Percentiles rank a stretch among this genome's conserved stretches.
Conservation (phyloP, 2,797 vertebrate species). For the Chelon labrosus region DNA sequence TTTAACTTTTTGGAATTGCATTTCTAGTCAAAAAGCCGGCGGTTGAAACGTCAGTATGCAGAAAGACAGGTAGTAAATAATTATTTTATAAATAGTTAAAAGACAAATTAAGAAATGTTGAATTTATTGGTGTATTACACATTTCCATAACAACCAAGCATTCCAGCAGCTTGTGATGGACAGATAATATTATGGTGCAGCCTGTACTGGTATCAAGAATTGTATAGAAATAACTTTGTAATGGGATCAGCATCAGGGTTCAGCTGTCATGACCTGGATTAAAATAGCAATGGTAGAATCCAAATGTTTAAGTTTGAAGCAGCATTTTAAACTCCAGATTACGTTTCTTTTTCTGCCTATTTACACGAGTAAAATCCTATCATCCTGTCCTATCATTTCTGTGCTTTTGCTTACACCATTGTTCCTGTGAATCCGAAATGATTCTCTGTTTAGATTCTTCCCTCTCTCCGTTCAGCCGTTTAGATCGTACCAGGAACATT, state of each 20-base stretch:
- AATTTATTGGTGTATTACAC: too few species aligned
- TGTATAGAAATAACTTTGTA: too few species aligned
- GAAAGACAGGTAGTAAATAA: neutral
- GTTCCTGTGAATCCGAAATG: conserved; percentile 8
- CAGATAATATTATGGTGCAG: too few species aligned
- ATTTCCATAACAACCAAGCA: too few species aligned
- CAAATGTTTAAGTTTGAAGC: neutral
- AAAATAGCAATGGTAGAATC: too few species aligned
- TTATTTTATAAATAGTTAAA: neutral
- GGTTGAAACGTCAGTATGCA: conserved; percentile 12
- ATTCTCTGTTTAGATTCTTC: neutral
- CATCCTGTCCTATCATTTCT: neutral
- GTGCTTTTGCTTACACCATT: conserved; percentile 4
- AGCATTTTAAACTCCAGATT: conserved; percentile 4
- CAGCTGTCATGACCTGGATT: too few species aligned
- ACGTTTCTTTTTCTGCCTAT: conserved; percentile 9
- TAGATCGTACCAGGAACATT: conserved; percentile 18
- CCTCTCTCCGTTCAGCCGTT: conserved; percentile 1
- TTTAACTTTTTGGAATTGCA: neutral
- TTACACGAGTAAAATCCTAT: neutral
- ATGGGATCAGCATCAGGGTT: too few species aligned
- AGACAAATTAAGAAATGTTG: too few species aligned
- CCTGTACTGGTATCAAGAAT: too few species aligned
- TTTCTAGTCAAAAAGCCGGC: neutral
- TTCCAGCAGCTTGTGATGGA: too few species aligned